Percentiles rank a stretch among this genome's conserved stretches.
Evolutionary conservation across 2,888 invertebrate genomes (phyloP).

Genomic region (Amaurobius ferox): DNA sequence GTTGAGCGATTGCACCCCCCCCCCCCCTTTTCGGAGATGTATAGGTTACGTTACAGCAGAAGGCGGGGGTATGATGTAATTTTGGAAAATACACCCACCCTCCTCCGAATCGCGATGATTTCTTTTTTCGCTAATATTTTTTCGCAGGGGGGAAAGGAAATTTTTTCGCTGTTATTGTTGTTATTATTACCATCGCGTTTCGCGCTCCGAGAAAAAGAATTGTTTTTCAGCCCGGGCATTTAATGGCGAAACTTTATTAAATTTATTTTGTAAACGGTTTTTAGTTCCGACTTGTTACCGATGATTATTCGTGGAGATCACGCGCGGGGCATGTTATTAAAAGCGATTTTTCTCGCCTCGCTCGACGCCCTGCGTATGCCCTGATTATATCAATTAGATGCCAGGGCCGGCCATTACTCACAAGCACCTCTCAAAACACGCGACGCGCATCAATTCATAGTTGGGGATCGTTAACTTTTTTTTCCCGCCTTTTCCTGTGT

Average conservation of each 20-base stretch:
- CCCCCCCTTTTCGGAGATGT: constrained; percentile 40
- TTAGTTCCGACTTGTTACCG: constrained; percentile 69
- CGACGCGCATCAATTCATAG: constrained; percentile 23
- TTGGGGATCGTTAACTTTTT: constrained; percentile 41
- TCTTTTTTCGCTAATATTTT: constrained; percentile 28
- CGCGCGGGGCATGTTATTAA: constrained; percentile 59
- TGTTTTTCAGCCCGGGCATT: constrained; percentile 47
- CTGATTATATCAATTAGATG: constrained; percentile 69
- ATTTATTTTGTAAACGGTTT: constrained; percentile 70
- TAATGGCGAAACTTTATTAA: constrained; percentile 70
- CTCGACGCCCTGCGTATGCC: constrained; percentile 27
- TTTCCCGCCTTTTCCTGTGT: constrained; percentile 2
- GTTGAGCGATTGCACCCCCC: constrained; percentile 62
- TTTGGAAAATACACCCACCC: constrained; percentile 65
- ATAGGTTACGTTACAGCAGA: constrained; percentile 61
- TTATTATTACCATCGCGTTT: constrained; percentile 37
- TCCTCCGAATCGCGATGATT: constrained; percentile 30
- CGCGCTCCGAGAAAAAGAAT: constrained; percentile 2
- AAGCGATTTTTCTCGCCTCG: constrained; percentile 58
- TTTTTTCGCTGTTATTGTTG: constrained; percentile 28
- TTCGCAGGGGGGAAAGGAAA: constrained; percentile 2
- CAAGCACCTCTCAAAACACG: constrained; percentile 17
- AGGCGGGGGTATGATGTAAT: constrained; percentile 69
- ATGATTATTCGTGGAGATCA: constrained; percentile 52
- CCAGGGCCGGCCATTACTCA: constrained; percentile 38